Evolutionary conservation across 53 echinoderm and acorn worm species (phyloP).

Genomic region (Crossaster papposus): DNA sequence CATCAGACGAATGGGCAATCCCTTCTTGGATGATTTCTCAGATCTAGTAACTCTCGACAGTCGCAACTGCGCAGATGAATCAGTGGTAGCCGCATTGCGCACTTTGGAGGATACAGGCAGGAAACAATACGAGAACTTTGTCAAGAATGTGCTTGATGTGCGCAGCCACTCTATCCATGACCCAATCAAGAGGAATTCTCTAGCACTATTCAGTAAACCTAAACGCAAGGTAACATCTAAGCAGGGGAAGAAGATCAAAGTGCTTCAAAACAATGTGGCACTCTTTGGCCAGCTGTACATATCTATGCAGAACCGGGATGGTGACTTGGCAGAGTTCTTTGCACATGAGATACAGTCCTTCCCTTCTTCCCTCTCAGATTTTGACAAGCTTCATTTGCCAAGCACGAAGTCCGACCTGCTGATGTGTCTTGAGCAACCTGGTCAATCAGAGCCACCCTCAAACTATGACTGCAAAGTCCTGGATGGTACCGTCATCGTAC

Average conservation of each 20-base stretch:
- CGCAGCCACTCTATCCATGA: conserved; percentile 48
- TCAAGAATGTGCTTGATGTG: conserved; percentile 36
- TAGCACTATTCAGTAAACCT: conserved; percentile 28
- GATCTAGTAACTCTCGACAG: neutral
- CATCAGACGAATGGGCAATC: conserved; percentile 50
- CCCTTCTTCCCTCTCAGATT: conserved; percentile 59
- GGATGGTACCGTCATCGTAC: too few relatives aligned
- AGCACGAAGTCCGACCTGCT: conserved; percentile 49
- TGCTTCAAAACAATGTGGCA: conserved; percentile 32
- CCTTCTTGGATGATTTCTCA: too few relatives aligned
- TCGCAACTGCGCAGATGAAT: conserved; percentile 29
- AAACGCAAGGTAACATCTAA: conserved; percentile 2
- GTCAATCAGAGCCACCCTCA: conserved; percentile 42
- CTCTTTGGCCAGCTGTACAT: conserved; percentile 53
- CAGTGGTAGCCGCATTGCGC: conserved; percentile 29
- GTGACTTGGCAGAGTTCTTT: conserved; percentile 56
- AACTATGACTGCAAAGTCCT: conserved; percentile 48
- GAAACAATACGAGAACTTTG: conserved; percentile 23
- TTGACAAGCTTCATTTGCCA: conserved; percentile 37
- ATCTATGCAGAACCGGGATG: neutral
- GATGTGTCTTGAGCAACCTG: conserved; percentile 47
- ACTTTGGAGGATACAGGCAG: conserved; percentile 26
- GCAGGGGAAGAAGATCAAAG: conserved; percentile 25
- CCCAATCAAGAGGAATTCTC: conserved; percentile 32
- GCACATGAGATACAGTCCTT: conserved; percentile 50